Conservation (phyloP, 2,888 invertebrate genomes). For the Tachina lurida region DNA sequence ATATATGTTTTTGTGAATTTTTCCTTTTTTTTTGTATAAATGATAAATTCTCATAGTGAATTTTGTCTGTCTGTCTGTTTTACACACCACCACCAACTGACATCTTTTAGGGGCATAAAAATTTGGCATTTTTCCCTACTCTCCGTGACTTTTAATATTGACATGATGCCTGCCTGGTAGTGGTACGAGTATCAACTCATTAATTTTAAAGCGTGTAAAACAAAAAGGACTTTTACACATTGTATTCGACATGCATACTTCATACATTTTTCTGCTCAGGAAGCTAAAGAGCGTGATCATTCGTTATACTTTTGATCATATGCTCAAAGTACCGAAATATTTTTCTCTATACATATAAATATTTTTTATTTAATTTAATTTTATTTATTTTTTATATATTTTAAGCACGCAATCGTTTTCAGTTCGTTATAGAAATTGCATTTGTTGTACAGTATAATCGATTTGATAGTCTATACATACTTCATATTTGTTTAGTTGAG, state of each 20-base stretch:
- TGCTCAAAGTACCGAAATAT: background rate
- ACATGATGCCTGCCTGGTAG: constrained; percentile 3
- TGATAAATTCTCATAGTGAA: constrained; percentile 29
- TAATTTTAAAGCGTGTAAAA: constrained; percentile 42
- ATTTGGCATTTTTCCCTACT: background rate
- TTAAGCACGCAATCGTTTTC: constrained; percentile 72
- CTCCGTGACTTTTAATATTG: constrained; percentile 10
- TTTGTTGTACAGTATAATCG: constrained; percentile 75
- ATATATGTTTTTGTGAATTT: constrained; percentile 31
- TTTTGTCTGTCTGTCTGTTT: background rate
- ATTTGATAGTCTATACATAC: constrained; percentile 74
- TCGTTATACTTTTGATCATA: constrained; percentile 52
- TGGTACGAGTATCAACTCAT: constrained; percentile 47
- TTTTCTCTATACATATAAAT: background rate
- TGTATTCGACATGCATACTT: background rate
- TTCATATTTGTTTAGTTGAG: constrained; percentile 15
- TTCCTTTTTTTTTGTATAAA: constrained; percentile 18
- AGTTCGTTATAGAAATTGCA: constrained; percentile 38
- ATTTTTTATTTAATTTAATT: background rate
- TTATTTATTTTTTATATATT: background rate
- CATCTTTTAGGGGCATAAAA: constrained; percentile 49
- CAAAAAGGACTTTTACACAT: constrained; percentile 51
- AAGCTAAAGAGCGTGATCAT: constrained; percentile 35
- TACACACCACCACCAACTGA: constrained; percentile 64
- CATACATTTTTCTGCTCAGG: background rate